Percentiles rank a stretch among this genome's conserved stretches.
phyloP scores from a whole-genome alignment of 1,140 invertebrate genomes.

The Condylostylus longicornis region DNA sequence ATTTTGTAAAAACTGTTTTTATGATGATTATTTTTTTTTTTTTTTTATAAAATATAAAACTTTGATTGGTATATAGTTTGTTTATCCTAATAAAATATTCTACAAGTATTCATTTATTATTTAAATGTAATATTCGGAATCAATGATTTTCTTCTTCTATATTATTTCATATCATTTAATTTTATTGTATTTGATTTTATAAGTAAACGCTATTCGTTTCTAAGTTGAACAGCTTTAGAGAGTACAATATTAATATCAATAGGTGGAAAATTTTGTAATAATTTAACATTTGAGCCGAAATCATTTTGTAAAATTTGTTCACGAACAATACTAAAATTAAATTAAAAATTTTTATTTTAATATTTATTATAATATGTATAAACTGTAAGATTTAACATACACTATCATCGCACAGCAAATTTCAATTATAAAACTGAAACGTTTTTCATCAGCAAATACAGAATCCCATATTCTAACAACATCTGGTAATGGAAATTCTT shows the following conservation, averaged over 20 bases:
- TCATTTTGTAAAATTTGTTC: conserved; percentile 69
- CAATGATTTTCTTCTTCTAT: too few species aligned
- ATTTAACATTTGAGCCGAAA: conserved; percentile 82
- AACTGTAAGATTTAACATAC: conserved; percentile 40
- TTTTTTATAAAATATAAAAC: too few species aligned
- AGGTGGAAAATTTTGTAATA: conserved; percentile 72
- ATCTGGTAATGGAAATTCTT: conserved; percentile 94
- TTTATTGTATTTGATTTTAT: too few species aligned
- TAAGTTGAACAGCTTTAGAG: conserved; percentile 19
- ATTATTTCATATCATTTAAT: too few species aligned
- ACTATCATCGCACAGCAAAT: conserved; percentile 94
- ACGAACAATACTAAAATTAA: conserved; percentile 52
- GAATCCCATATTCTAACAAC: conserved; percentile 94
- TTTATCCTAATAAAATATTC: too few species aligned
- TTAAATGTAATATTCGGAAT: too few species aligned
- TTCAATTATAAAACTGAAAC: conserved; percentile 80
- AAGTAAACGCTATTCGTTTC: too few species aligned
- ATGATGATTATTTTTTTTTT: too few species aligned
- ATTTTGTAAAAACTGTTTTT: too few species aligned
- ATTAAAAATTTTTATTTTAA: conserved; percentile 1
- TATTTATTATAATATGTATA: conserved; percentile 1
- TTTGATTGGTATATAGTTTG: too few species aligned
- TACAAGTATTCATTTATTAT: too few species aligned
- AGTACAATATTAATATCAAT: conserved; percentile 45
- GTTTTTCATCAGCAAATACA: conserved; percentile 71